Conservation (phyloP, 2,797 vertebrate genomes). For the Galagoides demidoff region DNA sequence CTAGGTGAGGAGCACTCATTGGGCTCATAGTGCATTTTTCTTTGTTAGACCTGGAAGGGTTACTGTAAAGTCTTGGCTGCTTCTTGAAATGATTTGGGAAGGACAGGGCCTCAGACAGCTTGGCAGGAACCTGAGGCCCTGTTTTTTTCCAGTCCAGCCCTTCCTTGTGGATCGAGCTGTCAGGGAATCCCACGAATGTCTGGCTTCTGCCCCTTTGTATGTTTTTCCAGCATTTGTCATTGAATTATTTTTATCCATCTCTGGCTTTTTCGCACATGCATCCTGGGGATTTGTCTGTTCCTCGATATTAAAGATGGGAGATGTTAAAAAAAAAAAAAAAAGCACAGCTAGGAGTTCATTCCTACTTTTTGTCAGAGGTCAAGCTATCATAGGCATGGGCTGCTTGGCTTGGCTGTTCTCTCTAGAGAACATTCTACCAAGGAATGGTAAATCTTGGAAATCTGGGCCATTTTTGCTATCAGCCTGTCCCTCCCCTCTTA, state of each 20-base stretch:
- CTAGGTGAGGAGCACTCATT: not conserved
- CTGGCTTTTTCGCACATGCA: constrained; percentile 74
- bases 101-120: constrained; percentile 91
- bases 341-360: constrained; percentile 38
- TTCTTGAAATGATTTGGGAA: constrained; percentile 87
- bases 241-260: constrained; percentile 84
- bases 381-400: constrained; percentile 59
- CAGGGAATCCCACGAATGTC: constrained; percentile 95
- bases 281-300: constrained; percentile 80
- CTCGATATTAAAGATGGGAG: constrained; percentile 76
- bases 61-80: constrained; percentile 85
- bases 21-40: constrained; percentile 31
- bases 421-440: constrained; percentile 50
- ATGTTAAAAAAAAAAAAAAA: constrained; percentile 69
- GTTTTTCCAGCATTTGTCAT: constrained; percentile 88
- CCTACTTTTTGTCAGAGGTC: constrained; percentile 60
- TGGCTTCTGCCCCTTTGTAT: constrained; percentile 89
- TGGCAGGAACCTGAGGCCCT: constrained; percentile 91
- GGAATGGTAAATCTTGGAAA: constrained; percentile 56
- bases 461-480: constrained; percentile 11
- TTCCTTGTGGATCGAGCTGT: constrained; percentile 93
- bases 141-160: constrained; percentile 95
- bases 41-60: constrained; percentile 84
- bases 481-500: not conserved
- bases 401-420: constrained; percentile 49